These are phyloP conservation scores for Chauna torquata DNA, from an alignment of 2,113 vertebrate species.

Conservation along the genomic window DNA sequence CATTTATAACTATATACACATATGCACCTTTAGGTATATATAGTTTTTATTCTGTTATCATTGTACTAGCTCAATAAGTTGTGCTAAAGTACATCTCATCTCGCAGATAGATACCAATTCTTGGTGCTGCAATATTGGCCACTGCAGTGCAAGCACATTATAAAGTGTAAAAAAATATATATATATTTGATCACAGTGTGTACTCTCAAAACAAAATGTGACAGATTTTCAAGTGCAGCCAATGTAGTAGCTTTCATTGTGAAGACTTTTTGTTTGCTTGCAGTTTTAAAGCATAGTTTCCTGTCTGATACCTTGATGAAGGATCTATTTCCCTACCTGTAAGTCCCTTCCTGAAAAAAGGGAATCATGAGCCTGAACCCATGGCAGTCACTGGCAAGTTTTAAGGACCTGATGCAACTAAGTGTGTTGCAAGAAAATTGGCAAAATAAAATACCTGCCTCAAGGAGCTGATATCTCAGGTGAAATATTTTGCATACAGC, in stretches of 20 bases:
- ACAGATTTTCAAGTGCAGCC: not conserved
- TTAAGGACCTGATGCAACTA: not conserved
- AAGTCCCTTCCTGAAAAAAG: not conserved
- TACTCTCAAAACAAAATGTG: not conserved
- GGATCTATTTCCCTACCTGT: not conserved
- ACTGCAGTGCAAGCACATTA: not conserved
- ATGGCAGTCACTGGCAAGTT: not conserved
- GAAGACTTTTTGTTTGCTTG: not conserved
- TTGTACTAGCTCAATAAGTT: not conserved
- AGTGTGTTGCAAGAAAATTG: not conserved
- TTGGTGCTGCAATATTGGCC: not conserved
- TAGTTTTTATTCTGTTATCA: not conserved
- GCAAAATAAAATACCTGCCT: not conserved
- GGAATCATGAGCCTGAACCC: not conserved
- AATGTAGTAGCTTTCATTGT: not conserved
- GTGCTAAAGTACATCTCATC: not conserved
- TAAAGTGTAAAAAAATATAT: not conserved
- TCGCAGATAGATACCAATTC: not conserved
- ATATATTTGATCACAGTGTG: not conserved
- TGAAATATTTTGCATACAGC: not conserved
- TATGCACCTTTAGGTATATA: not conserved
- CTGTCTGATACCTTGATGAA: not conserved
- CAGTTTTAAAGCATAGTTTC: not conserved
- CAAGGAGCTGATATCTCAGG: not conserved
- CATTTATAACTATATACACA: not conserved